Percentiles rank a stretch among this genome's conserved stretches.
These are phyloP conservation scores for Helobdella robusta DNA, from an alignment of 2,888 invertebrate genomes.

Conservation along the genomic window DNA sequence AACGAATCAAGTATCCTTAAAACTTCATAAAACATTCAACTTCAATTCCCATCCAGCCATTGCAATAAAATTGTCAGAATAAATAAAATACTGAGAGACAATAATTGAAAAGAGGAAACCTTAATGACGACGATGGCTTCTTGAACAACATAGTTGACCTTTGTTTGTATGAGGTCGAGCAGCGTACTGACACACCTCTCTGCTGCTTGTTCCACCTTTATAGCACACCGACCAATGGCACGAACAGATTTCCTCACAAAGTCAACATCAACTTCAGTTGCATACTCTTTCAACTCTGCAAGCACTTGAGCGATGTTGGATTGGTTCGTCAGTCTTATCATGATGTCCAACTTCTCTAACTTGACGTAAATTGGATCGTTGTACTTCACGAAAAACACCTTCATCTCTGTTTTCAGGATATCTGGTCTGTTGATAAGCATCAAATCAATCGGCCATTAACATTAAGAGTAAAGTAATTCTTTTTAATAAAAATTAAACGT, in stretches of 20 bases:
- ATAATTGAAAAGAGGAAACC: constrained; percentile 37
- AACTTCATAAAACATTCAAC: no score
- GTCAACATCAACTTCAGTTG: constrained; percentile 98
- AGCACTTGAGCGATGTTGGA: constrained; percentile 87
- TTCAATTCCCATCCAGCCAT: no score
- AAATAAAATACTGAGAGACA: constrained; percentile 1
- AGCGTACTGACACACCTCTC: constrained; percentile 95
- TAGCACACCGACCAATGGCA: constrained; percentile 96
- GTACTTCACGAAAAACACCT: constrained; percentile 98
- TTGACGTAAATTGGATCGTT: constrained; percentile 99
- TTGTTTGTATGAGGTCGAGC: constrained; percentile 93
- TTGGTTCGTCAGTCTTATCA: constrained; percentile 95
- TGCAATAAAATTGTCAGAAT: no score
- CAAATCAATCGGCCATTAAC: no score
- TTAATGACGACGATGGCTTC: constrained; percentile 99
- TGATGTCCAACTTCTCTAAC: constrained; percentile 93
- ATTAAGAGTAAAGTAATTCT: no score
- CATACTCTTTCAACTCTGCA: constrained; percentile 93
- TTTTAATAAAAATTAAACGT: no score
- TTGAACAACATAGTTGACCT: constrained; percentile 98
- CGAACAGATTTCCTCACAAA: constrained; percentile 97
- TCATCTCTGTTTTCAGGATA: constrained; percentile 98
- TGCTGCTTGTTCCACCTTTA: constrained; percentile 93
- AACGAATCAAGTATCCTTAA: no score
- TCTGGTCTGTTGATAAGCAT: constrained; percentile 73